Conservation (phyloP, 2,797 vertebrate genomes). For the Acanthurus lineatus region DNA sequence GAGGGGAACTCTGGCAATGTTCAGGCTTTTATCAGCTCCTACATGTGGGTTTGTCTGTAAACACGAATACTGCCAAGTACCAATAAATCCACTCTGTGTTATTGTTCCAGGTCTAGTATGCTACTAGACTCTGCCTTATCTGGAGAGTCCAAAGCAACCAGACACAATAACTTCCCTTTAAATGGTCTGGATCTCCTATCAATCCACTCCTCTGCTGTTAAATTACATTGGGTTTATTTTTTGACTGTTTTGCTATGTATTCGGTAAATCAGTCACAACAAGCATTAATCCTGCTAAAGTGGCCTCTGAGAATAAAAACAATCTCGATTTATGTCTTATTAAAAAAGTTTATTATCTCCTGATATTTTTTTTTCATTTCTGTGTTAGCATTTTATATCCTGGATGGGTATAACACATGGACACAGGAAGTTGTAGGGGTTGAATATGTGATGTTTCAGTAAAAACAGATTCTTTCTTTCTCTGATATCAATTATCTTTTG, state of each 20-base stretch:
- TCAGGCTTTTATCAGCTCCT: conserved; percentile 54
- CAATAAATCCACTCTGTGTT: conserved; percentile 64
- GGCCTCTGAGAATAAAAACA: neutral
- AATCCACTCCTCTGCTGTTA: neutral
- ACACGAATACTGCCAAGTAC: conserved; percentile 44
- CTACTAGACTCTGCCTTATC: conserved; percentile 61
- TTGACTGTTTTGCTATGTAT: neutral
- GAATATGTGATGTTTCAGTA: neutral
- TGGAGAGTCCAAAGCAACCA: conserved; percentile 42
- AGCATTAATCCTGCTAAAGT: neutral
- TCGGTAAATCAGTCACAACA: neutral
- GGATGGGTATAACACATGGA: neutral
- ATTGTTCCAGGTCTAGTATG: conserved; percentile 49
- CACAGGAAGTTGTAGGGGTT: neutral
- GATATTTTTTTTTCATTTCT: neutral
- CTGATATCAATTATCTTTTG: neutral
- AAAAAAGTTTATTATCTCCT: neutral
- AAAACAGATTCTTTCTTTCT: neutral
- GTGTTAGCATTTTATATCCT: neutral
- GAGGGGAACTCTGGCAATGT: conserved; percentile 10
- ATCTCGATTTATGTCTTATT: neutral
- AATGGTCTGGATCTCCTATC: neutral
- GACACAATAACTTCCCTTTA: conserved; percentile 2
- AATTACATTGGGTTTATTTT: neutral
- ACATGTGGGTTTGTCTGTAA: conserved; percentile 48